Percentiles rank a stretch among this genome's conserved stretches.
phyloP scores from a whole-genome alignment of 2,888 invertebrate species.

The Pachydiplax longipennis region DNA sequence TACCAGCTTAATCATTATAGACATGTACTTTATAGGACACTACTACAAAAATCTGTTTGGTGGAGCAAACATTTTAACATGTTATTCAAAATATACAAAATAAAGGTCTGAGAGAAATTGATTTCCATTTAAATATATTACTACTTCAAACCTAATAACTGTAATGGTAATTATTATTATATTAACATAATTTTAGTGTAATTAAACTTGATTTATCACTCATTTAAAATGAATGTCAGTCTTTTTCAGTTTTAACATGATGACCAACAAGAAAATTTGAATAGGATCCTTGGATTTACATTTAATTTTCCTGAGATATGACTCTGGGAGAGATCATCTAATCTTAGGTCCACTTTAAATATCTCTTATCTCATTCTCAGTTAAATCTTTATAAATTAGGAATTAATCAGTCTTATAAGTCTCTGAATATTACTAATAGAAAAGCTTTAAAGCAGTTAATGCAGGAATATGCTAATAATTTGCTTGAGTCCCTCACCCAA shows the following conservation, averaged over 20 bases:
- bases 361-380: not conserved
- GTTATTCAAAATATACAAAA: not conserved
- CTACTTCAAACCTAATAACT: not conserved
- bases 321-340: conserved; percentile 17
- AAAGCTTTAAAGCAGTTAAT: not conserved
- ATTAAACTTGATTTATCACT: not conserved
- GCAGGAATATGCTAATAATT: not conserved
- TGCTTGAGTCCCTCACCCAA: not conserved
- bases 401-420: conserved; percentile 18
- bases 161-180: not conserved
- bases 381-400: not conserved
- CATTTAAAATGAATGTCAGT: not conserved
- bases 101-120: not conserved
- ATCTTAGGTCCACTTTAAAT: not conserved
- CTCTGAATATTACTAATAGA: not conserved
- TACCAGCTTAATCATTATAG: not conserved
- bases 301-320: not conserved
- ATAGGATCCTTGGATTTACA: not conserved
- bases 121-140: not conserved
- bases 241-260: not conserved
- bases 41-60: not conserved
- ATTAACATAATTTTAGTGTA: not conserved
- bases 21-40: not conserved
- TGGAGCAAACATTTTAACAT: not conserved
- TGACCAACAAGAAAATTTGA: not conserved